Percentiles rank a stretch among this genome's conserved stretches.
These are phyloP conservation scores for Ancistrus triradiatus DNA, from an alignment of 2,113 vertebrate species.

Conservation along the genomic window DNA sequence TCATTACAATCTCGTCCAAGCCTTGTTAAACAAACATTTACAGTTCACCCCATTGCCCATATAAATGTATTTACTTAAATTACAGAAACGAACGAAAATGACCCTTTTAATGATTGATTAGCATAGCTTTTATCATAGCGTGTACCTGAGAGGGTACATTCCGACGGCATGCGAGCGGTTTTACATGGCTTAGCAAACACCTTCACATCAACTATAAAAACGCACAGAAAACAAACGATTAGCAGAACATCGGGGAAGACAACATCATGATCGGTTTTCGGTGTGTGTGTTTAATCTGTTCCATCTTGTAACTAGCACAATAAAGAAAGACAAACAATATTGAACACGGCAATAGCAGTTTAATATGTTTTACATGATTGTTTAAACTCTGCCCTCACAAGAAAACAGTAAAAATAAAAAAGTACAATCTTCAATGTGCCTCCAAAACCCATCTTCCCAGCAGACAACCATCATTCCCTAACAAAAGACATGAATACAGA, in stretches of 20 bases:
- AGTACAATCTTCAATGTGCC: too few species aligned
- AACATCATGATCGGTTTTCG: too few species aligned
- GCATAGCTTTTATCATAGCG: constrained; percentile 9
- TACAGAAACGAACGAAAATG: too few species aligned
- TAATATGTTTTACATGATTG: constrained; percentile 1
- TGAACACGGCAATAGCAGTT: constrained; percentile 3
- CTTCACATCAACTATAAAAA: not conserved
- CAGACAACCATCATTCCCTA: not conserved
- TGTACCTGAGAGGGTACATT: constrained; percentile 27
- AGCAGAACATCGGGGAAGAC: not conserved
- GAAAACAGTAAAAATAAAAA: constrained; percentile 14
- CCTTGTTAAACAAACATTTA: too few species aligned
- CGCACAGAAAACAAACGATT: not conserved
- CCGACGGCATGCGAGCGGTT: not conserved
- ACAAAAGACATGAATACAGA: not conserved
- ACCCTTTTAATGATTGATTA: constrained; percentile 25
- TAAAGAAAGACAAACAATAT: not conserved
- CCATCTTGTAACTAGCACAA: not conserved
- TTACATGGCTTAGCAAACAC: not conserved
- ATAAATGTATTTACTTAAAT: too few species aligned
- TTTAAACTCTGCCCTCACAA: not conserved
- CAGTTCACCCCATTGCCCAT: too few species aligned
- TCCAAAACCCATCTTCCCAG: constrained; percentile 6
- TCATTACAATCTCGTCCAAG: too few species aligned
- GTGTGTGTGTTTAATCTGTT: not conserved